Base-by-base conservation (phyloP, 1,140 invertebrate genomes). In the Hyles euphorbiae region DNA sequence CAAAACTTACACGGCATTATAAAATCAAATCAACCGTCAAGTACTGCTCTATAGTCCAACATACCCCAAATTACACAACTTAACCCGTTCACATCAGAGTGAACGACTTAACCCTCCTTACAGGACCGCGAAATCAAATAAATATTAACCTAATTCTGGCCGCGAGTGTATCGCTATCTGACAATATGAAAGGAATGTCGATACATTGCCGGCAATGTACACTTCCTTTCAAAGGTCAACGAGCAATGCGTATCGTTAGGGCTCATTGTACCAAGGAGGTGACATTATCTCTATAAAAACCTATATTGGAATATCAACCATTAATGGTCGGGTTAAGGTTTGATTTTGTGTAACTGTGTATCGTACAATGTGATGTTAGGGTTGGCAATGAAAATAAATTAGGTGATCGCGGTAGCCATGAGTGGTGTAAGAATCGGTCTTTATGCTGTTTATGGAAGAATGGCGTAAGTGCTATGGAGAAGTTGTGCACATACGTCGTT, bases 171-270 rank as follows among this genome's bases (percentile, higher is more conserved):
- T 40, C 36, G 36, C 36, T 40, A 40, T 40, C 36, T 40, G 8
- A 40, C 36, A 22, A 2, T 55, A 47, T 56, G 8, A 47, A 56
- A 34, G 33, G 54, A 47, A 47, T 56, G 2, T 32, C 54, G 54
- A 56, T 56, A 47, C 45, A 34, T 47, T 22, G 9, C 34, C 33
- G 12, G 34, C n/a, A 5, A 8, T 12, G 50, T 52, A 52, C 50
- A 12, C 47, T 57, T 57, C 55, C 55, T 57, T 22, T 57, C 33
- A 52, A 52, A 52, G 50, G 50, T 52, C 50, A 52, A 52, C 50
- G 50, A 52, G 50, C 50, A 52, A 33, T 34, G 34, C 9, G 7
- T 52, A 52, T 52, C 50, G 50, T 52, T 34, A 34, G 50, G 50
- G 6, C 5, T 4, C 32, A 52, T 34, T 34, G n/a, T 32, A 22